Base-by-base conservation (phyloP, 1,140 invertebrate species). In the Meloidogyne hapla region DNA sequence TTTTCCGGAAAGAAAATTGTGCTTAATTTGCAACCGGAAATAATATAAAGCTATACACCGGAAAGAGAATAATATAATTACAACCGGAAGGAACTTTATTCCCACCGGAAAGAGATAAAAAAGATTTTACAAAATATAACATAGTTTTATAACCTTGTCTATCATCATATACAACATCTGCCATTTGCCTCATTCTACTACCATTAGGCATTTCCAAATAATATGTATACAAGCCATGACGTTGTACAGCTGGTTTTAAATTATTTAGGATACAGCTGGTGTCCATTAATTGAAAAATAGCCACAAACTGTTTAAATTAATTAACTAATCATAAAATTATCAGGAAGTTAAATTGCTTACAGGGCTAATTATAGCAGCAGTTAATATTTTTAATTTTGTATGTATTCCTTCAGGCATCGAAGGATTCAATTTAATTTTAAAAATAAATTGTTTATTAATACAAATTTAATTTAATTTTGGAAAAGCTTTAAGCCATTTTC, bases 151-250 rank as follows among this genome's bases (percentile, higher is more conserved):
- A 25, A 75, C 76, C 76, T 76, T 66, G 38, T 66, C 70, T 25
- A n/a, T 77, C 76, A 21, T 77, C 76, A 61, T 77, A 77, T 15
- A 76, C 8, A 15, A 77, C 66, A 33, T 64, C 38, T 9, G 66
- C 76, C 63, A 77, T 48, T 65, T 77, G 76, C 3, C 76, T 26
- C 25, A 62, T 63, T 13, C 76, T 38, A 5, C 42, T 77, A 25
- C 76, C 76, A 65, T 77, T 77, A 12, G 76, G n/a, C 33, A 77
- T 8, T 64, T 77, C 76, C 61, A 77, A 25, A 21, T 77, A 77
- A 42, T 77, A 77, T 3, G 62, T 62, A 56, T 77, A 77, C 40
- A 77, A 40, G 0, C 71, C 71, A 13, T 23, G 71, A 18, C 56
- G 56, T n/a, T 61, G 71, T 10, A 63, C 28, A n/a, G 56, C 61